Evolutionary conservation across 2,113 vertebrate genomes (phyloP), one percentile per base, ranked within the genome.

Genomic region (Butorides virescens): DNA sequence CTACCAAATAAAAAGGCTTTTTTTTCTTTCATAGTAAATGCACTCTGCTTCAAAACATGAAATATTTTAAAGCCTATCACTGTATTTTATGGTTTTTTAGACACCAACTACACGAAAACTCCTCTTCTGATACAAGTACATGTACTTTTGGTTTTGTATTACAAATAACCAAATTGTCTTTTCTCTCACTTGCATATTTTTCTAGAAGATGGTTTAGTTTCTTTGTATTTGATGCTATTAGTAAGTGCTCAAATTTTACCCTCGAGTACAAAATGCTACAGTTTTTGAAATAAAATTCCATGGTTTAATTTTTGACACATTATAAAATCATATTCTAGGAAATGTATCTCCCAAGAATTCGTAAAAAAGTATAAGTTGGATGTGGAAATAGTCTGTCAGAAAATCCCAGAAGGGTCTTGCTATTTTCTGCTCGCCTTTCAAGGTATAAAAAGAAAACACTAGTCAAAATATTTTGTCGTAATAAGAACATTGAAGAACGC

Each of bases 21-120:
- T 80, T 77, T 61, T 81, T 76, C 85, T 37, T 39, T 75, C 25
- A 9, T 7, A 86, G 25, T 34, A 76, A 42, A 49, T 81, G 14
- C 6, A 65, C 27, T 75, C 27, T 81, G 12, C 56, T 91, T 47
- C 61, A 75, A 70, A 82, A 56, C 5, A 46, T 34, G 62, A 68
- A 52, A 88, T 56, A 39, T 1, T 29, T 58, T n/a, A 71, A 68
- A 44, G 37, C 5, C 12, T 70, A 67, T 25, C 13, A 20, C 10
- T 86, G 66, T 17, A 56, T 44, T 86, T 52, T 59, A 68, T 9
- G 17, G n/a, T 7, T 30, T 92, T 88, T 52, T 34, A 83, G 32
- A 59, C 19, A 58, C 0, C 0, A 82, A 21, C 37, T 30, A 36
- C 3, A 37, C 6, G 42, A 1, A 52, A 42, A 55, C 37, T 68